Evolutionary conservation across 1,140 invertebrate genomes (phyloP).

Genomic region (Monochamus saltuarius): DNA sequence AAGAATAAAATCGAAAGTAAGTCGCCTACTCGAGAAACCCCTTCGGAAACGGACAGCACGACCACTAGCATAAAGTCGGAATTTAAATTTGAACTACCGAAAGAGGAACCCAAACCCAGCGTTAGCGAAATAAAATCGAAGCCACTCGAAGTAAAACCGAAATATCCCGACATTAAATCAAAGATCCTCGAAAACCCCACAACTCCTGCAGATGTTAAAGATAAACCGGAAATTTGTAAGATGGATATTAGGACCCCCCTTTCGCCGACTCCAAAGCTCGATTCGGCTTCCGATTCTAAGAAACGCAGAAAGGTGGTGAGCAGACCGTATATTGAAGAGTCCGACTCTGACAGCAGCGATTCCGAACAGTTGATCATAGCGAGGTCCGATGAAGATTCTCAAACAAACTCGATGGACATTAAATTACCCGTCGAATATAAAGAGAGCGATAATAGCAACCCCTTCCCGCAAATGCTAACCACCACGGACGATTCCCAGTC

Average conservation of each 20-base stretch:
- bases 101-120: slow-evolving; percentile 26
- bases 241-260: slow-evolving; percentile 6
- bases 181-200: slow-evolving; percentile 17
- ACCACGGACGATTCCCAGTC: slow-evolving; percentile 40
- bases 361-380: slow-evolving; percentile 67
- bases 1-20: slow-evolving; percentile 41
- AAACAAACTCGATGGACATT: slow-evolving; percentile 42
- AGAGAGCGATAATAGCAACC: slow-evolving; percentile 40
- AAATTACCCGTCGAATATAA: slow-evolving; percentile 36
- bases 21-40: slow-evolving; percentile 15
- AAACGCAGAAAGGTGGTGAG: slow-evolving; percentile 51
- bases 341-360: slow-evolving; percentile 67
- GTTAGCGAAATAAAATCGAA: background rate
- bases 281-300: slow-evolving; percentile 31
- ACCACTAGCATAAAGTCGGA: slow-evolving; percentile 39
- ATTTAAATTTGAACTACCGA: slow-evolving; percentile 27
- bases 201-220: background rate
- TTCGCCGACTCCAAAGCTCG: slow-evolving; percentile 21
- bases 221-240: slow-evolving; percentile 20
- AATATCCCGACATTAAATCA: background rate
- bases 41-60: slow-evolving; percentile 9
- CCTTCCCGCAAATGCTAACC: slow-evolving; percentile 25
- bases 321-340: slow-evolving; percentile 52
- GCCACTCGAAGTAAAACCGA: background rate
- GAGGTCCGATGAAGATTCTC: slow-evolving; percentile 47